Percentiles rank a stretch among this genome's conserved stretches.
These are phyloP conservation scores for Machimus atricapillus DNA, from an alignment of 2,888 invertebrate genomes.

Conservation along the genomic window DNA sequence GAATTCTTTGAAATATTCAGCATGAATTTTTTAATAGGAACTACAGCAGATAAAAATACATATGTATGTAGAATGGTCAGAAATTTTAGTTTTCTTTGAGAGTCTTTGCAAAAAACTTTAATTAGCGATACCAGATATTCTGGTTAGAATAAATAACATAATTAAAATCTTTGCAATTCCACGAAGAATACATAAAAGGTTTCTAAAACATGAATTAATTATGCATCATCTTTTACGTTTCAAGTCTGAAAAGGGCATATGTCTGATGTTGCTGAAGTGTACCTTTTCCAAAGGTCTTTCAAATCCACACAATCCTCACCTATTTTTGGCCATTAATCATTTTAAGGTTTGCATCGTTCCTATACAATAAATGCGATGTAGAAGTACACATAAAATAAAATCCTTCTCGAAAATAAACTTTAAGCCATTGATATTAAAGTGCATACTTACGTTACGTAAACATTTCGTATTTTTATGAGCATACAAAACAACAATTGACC, in stretches of 20 bases:
- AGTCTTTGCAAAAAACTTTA: no score
- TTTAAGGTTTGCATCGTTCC: not conserved
- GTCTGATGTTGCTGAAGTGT: not conserved
- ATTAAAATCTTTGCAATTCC: not conserved
- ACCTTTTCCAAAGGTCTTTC: not conserved
- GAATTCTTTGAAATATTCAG: no score
- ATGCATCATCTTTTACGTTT: not conserved
- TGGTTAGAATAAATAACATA: no score
- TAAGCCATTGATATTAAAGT: not conserved
- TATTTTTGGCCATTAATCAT: not conserved
- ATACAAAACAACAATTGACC: no score
- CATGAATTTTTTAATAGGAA: no score
- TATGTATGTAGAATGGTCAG: no score
- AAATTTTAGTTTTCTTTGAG: no score
- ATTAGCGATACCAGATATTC: no score
- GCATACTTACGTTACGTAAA: not conserved
- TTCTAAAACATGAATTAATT: not conserved
- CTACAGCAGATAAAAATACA: no score
- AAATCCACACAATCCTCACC: not conserved
- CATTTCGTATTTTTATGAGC: no score
- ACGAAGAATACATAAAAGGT: not conserved
- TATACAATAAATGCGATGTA: not conserved
- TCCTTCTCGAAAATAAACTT: not conserved
- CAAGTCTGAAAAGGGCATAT: not conserved
- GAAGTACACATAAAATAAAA: no score